Base-by-base conservation (phyloP, 2,888 invertebrate genomes). In the Eledona agricola region DNA sequence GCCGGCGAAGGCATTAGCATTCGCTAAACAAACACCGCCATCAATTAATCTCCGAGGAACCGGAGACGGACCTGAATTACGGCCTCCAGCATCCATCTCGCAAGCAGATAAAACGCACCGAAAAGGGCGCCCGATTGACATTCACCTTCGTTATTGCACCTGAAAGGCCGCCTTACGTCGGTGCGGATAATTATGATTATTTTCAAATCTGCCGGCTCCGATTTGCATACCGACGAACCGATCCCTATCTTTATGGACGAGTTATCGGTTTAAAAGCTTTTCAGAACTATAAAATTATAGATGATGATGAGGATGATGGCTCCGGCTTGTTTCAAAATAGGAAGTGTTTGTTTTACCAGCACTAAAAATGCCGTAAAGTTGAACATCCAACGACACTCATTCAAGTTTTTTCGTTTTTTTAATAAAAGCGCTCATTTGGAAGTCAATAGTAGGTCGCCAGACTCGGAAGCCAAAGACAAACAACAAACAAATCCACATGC, bases 1-100 rank as follows among this genome's bases (percentile, higher is more conserved):
- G 62, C 65, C 64, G 68, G 64, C 67, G 62, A 66, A 66, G 60
- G 69, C 70, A 73, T 73, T 72, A 69, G 69, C 73, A 70, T 72
- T 71, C 66, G 67, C 71, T 68, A 69, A 71, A 73, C 70, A 72
- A 73, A 72, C 70, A 72, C 70, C 63, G 63, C 69, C 72, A 69
- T 72, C 72, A 73, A 71, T 73, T 73, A 73, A 71, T 71, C 70
- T 67, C 46, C 28, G 34, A 45, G 45, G 45, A 45, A 45, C 45
- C 34, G 45, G 45, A 45, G 45, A 45, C 45, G 45, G 45, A 34
- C 45, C 45, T 45, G 45, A 45, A 45, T 34, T 45, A 45, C 45
- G 34, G 32, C 32, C 45, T 23, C 25, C 15, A 16, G 10, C 45
- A 34, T 32, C 45, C 45, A 45, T 45, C 45, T 42, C 38, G 26